Evolutionary conservation across 2,888 invertebrate genomes (phyloP).

Genomic region (Nymphalis c-album): DNA sequence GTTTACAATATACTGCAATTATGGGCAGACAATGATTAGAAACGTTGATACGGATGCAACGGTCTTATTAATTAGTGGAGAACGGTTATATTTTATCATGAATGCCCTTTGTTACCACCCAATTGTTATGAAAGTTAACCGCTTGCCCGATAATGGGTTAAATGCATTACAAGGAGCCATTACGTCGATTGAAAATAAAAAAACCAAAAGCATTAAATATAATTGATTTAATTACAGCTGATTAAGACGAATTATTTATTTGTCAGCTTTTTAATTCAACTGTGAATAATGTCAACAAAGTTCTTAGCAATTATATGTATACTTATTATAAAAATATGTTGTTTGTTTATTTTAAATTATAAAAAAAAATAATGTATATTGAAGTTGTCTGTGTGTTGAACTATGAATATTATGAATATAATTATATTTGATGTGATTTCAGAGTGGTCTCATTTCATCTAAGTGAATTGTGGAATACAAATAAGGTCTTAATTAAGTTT

Average conservation of each 20-base stretch:
- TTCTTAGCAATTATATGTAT: no score
- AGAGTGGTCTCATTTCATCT: no score
- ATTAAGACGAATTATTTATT: not conserved
- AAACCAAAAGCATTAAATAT: slow-evolving; percentile 9
- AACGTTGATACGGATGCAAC: slow-evolving; percentile 58
- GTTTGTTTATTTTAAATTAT: no score
- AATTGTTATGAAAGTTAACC: slow-evolving; percentile 34
- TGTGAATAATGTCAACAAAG: not conserved
- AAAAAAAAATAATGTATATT: no score
- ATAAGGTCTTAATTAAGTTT: no score
- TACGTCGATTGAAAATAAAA: slow-evolving; percentile 13
- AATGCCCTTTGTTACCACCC: slow-evolving; percentile 41
- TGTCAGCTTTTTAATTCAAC: not conserved
- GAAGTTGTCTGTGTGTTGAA: no score
- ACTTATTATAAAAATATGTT: no score
- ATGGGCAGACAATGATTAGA: slow-evolving; percentile 67
- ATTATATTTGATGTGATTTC: no score
- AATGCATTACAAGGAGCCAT: slow-evolving; percentile 23
- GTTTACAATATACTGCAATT: slow-evolving; percentile 70
- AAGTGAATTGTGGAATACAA: no score
- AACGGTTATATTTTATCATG: slow-evolving; percentile 44
- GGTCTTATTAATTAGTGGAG: slow-evolving; percentile 50
- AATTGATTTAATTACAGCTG: not conserved
- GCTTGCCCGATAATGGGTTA: slow-evolving; percentile 26
- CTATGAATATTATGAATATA: no score